Evolutionary conservation across 2,888 invertebrate genomes (phyloP), one percentile per base, ranked within the genome.

Genomic region (Protonemura montana): DNA sequence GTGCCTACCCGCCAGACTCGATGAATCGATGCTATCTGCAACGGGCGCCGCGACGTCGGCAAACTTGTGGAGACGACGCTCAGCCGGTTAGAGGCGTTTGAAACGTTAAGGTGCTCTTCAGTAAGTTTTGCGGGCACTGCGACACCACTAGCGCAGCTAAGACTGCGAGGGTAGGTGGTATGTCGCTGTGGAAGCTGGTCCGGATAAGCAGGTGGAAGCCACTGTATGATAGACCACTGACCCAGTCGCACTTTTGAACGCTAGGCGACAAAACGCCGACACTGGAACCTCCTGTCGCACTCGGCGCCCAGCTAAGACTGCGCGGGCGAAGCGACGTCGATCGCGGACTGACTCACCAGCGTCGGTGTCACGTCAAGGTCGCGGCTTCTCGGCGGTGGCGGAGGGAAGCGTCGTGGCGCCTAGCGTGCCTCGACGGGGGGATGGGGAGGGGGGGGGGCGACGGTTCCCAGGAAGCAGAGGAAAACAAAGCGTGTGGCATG

Each of bases 381-480:
- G 59, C 59, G 59, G 59, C 21, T 10, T 59, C 59, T 59, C 59
- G 81, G 41, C 86, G 30, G 76, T 10, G 86, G 80, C 82, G 80
- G 87, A 41, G 84, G 59, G 59, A 59, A 82, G 82, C 87, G 76
- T 88, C 87, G 86, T 89, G 89, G 89, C 89, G 89, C 89, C 89
- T 88, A 88, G 87, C 82, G 87, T 87, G 87, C 80, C 81, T 28
- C 87, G 87, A 86, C 76, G 41, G 30, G 81, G 21, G 77, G 28
- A 30, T 42, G 35, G 27, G 30, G 59, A 21, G 59, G 59, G 59
- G 59, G 21, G 10, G 5, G 35, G 35, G 35, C 5, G 35, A 3
- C 3, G 35, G 10, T 3, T 35, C 35, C 35, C 35, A 35, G 35
- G 35, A 35, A 35, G 35, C 35, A 3, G 35, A 35, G 35, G 35